Conservation (phyloP, 2,113 vertebrate genomes). For the Proterorhinus semilunaris region DNA sequence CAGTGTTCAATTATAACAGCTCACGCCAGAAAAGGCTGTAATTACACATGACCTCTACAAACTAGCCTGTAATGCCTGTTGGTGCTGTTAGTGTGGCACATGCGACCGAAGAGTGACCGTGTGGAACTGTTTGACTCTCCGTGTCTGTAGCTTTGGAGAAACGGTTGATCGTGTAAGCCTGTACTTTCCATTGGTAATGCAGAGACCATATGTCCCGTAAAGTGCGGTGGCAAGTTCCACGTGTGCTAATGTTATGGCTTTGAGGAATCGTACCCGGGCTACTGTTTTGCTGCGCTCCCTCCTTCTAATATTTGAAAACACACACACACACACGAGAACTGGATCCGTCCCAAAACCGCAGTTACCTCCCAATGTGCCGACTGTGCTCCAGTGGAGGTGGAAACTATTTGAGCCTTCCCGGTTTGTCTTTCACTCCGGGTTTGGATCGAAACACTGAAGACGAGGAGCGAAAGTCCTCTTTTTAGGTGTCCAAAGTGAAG, state of each 20-base stretch:
- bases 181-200: constrained; percentile 41
- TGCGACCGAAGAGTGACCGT: constrained; percentile 37
- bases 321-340: constrained; percentile 18
- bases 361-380: constrained; percentile 29
- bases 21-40: background rate
- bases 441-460: constrained; percentile 6
- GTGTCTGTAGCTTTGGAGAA: background rate
- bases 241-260: constrained; percentile 42
- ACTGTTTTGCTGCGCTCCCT: constrained; percentile 41
- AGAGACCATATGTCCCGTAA: constrained; percentile 8
- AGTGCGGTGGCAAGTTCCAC: constrained; percentile 11
- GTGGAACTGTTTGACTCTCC: constrained; percentile 7
- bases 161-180: constrained; percentile 31
- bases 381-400: constrained; percentile 30
- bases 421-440: constrained; percentile 12
- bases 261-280: constrained; percentile 31
- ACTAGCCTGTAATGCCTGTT: constrained; percentile 13
- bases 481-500: background rate
- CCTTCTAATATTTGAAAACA: constrained; percentile 33
- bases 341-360: constrained; percentile 44
- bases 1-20: background rate
- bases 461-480: background rate
- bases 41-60: constrained; percentile 19
- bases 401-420: constrained; percentile 39
- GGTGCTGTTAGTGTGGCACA: constrained; percentile 10